phyloP scores from a whole-genome alignment of 2,113 vertebrate genomes.

The Mandrillus leucophaeus region DNA sequence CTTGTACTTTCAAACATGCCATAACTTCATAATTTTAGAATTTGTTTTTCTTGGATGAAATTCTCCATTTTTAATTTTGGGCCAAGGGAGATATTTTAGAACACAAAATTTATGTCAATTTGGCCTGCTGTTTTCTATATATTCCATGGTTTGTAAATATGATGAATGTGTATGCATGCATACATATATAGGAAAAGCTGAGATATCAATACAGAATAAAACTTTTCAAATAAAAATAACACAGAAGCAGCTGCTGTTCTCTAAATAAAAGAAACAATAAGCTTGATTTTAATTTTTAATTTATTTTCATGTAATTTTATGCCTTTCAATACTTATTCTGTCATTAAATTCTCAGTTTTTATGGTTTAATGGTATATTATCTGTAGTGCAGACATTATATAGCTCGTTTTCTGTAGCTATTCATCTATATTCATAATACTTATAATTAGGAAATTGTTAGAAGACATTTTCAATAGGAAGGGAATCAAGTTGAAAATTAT shows the following conservation, averaged over 20 bases:
- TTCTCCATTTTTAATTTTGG: slow-evolving; percentile 31
- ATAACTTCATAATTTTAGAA: slow-evolving; percentile 38
- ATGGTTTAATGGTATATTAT: slow-evolving; percentile 42
- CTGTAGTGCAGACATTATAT: slow-evolving; percentile 42
- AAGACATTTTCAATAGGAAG: slow-evolving; percentile 17
- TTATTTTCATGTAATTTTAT: slow-evolving; percentile 68
- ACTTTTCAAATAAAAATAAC: slow-evolving; percentile 46
- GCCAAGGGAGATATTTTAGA: background rate
- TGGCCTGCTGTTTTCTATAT: background rate
- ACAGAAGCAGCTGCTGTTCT: slow-evolving; percentile 52
- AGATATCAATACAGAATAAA: slow-evolving; percentile 21
- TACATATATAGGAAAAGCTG: slow-evolving; percentile 20
- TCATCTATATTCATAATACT: slow-evolving; percentile 66
- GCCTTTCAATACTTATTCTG: slow-evolving; percentile 56
- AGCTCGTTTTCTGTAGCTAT: slow-evolving; percentile 47
- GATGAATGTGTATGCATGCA: background rate
- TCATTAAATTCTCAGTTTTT: slow-evolving; percentile 62
- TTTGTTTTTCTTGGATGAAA: slow-evolving; percentile 41
- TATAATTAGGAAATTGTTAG: slow-evolving; percentile 67
- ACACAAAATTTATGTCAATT: slow-evolving; percentile 8
- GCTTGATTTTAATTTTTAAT: slow-evolving; percentile 72
- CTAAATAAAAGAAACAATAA: slow-evolving; percentile 59
- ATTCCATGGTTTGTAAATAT: slow-evolving; percentile 39
- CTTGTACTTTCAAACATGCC: slow-evolving; percentile 16
- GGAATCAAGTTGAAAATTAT: slow-evolving; percentile 34